Evolutionary conservation across 2,113 vertebrate genomes (phyloP).

Genomic region (Ciconia boyciana): DNA sequence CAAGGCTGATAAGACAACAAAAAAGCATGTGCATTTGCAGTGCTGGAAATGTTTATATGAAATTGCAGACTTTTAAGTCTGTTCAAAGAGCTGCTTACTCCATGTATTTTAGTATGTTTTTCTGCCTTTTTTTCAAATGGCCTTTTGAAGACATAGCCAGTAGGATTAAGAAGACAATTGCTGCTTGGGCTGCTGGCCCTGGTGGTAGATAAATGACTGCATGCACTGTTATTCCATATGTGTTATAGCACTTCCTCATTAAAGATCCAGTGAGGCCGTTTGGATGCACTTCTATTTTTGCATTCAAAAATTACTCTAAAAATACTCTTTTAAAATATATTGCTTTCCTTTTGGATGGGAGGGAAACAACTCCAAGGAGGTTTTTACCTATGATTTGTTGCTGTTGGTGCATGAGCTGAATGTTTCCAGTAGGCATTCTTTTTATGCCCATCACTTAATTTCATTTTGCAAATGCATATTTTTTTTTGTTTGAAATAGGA

Average conservation of each 20-base stretch:
- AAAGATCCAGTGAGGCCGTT: neutral
- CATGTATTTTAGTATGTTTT: neutral
- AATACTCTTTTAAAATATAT: neutral
- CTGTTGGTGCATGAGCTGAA: neutral
- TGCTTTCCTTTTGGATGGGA: neutral
- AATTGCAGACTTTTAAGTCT: neutral
- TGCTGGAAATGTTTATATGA: neutral
- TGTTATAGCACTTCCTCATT: neutral
- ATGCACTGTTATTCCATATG: neutral
- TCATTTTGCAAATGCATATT: neutral
- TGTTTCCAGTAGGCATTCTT: neutral
- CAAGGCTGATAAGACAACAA: neutral
- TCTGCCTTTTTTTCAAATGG: neutral
- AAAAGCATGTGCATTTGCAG: neutral
- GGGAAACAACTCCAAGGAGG: neutral
- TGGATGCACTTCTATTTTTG: neutral
- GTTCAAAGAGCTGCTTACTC: neutral
- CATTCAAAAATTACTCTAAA: neutral
- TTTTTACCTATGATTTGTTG: neutral
- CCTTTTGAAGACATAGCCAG: neutral
- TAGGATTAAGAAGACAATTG: neutral
- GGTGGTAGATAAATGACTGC: neutral
- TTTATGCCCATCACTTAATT: neutral
- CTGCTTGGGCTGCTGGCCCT: neutral
- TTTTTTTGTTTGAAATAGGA: neutral